These are phyloP conservation scores for Brachypodius melanocephalos DNA, from an alignment of 2,113 vertebrate species.

Conservation along the genomic window DNA sequence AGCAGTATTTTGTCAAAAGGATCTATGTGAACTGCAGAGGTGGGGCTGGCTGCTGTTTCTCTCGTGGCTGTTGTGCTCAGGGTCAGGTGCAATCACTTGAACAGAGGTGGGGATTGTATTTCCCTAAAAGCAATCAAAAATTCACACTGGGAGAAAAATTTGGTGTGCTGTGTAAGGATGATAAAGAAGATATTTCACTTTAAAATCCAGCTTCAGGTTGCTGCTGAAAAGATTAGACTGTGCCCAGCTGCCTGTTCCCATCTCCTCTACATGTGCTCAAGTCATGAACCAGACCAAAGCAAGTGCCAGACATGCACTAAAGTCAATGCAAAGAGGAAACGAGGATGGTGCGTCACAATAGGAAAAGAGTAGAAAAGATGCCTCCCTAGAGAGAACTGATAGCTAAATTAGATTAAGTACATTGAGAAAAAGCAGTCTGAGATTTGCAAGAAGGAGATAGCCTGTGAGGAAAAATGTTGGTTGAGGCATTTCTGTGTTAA, in stretches of 20 bases:
- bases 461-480: background rate
- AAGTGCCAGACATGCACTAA: background rate
- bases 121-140: background rate
- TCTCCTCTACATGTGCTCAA: background rate
- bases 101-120: background rate
- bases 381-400: background rate
- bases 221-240: background rate
- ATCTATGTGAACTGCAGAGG: background rate
- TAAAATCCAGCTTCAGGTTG: background rate
- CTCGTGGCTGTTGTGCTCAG: background rate
- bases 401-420: background rate
- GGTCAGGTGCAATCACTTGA: background rate
- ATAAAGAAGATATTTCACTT: background rate
- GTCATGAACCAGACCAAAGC: background rate
- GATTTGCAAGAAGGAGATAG: background rate
- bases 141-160: background rate
- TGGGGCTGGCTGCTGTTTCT: background rate
- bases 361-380: background rate
- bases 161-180: background rate
- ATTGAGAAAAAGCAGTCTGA: background rate
- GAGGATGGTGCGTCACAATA: background rate
- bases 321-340: background rate
- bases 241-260: background rate
- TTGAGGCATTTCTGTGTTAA: background rate
- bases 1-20: background rate